Conservation (phyloP, 1,140 invertebrate genomes). For the Phenacoccus solenopsis region DNA sequence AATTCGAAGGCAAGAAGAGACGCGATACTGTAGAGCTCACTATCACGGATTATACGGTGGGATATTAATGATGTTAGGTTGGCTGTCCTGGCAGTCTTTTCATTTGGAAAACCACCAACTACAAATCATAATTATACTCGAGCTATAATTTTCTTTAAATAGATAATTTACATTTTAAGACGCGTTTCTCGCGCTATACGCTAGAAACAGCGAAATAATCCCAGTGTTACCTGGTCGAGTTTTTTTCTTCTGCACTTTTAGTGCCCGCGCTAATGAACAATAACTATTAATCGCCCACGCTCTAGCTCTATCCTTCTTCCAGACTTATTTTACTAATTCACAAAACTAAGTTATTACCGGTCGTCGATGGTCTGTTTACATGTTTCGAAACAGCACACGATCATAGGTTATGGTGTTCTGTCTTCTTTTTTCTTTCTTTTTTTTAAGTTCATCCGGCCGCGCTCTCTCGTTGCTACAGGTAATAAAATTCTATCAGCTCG, state of each 20-base stretch:
- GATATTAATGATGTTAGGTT: slow-evolving; percentile 17
- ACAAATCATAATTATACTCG: slow-evolving; percentile 17
- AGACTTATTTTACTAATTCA: background rate
- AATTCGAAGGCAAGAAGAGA: background rate
- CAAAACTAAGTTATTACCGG: slow-evolving; percentile 14
- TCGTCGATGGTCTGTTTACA: slow-evolving; percentile 6
- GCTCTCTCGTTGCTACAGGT: background rate
- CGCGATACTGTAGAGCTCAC: background rate
- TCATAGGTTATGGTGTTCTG: background rate
- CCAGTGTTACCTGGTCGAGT: slow-evolving; percentile 4
- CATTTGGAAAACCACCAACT: slow-evolving; percentile 16
- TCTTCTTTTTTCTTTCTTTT: background rate
- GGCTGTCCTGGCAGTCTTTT: slow-evolving; percentile 15
- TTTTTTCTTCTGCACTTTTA: background rate
- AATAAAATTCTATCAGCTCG: slow-evolving; percentile 18
- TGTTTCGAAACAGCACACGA: background rate
- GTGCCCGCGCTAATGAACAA: slow-evolving; percentile 13
- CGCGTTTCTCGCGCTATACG: slow-evolving; percentile 10
- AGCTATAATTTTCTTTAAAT: slow-evolving; percentile 17
- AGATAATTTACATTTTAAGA: slow-evolving; percentile 18
- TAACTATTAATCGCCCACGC: slow-evolving; percentile 17
- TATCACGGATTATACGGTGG: slow-evolving; percentile 1
- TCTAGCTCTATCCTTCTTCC: background rate
- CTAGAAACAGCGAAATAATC: slow-evolving; percentile 6
- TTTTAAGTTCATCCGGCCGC: background rate